phyloP scores from a whole-genome alignment of 2,797 vertebrate species.

The Percopsis omiscomaycus region DNA sequence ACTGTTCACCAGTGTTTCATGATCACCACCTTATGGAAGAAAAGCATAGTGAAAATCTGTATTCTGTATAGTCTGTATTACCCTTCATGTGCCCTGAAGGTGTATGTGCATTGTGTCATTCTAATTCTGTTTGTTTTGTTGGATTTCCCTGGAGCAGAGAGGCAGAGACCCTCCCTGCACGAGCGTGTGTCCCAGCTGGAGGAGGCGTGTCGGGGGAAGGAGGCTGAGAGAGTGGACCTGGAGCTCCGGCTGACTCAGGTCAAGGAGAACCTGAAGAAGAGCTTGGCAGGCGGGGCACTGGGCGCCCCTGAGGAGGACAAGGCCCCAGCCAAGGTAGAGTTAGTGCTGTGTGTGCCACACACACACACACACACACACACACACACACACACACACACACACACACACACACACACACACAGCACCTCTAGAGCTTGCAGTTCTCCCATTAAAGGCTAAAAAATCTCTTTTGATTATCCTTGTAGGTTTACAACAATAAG shows the following conservation, averaged over 20 bases:
- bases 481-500: constrained; percentile 55
- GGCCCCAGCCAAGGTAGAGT: constrained; percentile 73
- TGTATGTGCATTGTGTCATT: background rate
- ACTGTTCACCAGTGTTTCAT: too few relatives aligned
- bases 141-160: constrained; percentile 66
- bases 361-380: background rate
- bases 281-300: constrained; percentile 83
- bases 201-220: constrained; percentile 83
- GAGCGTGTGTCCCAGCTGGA: constrained; percentile 79
- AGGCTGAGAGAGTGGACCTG: constrained; percentile 84
- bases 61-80: too few relatives aligned
- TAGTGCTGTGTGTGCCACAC: background rate
- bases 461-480: background rate
- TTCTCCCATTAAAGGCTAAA: background rate
- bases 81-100: too few relatives aligned
- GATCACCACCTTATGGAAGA: constrained; percentile 2
- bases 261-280: constrained; percentile 89
- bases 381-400: background rate
- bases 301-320: constrained; percentile 77
- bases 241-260: constrained; percentile 86
- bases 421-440: background rate
- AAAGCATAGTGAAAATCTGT: background rate
- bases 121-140: constrained; percentile 8
- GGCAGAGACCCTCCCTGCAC: constrained; percentile 75
- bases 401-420: constrained; percentile 2